Percentiles rank a stretch among this genome's conserved stretches.
phyloP scores from a whole-genome alignment of 2,113 vertebrate genomes.

The Centropristis striata region DNA sequence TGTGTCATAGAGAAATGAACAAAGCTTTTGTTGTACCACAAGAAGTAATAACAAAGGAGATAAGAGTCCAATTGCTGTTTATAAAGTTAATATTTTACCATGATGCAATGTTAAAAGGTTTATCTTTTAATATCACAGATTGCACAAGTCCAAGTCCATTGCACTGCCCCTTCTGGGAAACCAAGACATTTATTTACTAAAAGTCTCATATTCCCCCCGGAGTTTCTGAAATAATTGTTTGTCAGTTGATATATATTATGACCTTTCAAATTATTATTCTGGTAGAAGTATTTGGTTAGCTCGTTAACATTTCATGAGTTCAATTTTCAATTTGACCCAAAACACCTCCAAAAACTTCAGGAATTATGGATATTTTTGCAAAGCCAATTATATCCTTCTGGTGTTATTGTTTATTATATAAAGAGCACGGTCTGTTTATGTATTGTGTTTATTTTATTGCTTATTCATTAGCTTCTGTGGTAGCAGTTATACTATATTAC shows the following conservation, averaged over 20 bases:
- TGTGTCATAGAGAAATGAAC: conserved; percentile 3
- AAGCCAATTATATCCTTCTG: no score
- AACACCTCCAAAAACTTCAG: no score
- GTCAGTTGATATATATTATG: neutral
- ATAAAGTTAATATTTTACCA: conserved; percentile 49
- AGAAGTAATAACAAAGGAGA: conserved; percentile 24
- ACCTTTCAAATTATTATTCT: neutral
- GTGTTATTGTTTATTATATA: no score
- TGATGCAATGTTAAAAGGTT: conserved; percentile 9
- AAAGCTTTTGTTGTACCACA: neutral
- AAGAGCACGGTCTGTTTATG: no score
- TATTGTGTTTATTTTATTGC: no score
- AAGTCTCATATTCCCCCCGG: neutral
- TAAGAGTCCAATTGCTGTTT: conserved; percentile 2
- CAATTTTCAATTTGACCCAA: no score
- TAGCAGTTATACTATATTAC: no score
- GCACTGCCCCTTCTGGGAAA: neutral
- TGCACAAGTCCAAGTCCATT: conserved; percentile 6
- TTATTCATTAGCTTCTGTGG: no score
- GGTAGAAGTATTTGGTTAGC: neutral
- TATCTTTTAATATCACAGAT: conserved; percentile 6
- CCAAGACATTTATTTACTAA: conserved; percentile 1
- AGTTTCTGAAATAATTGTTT: neutral
- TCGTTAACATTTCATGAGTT: neutral
- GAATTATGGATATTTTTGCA: no score